A percentile compares a stretch with the other conserved stretches of the same genome.
Evolutionary conservation across 2,113 vertebrate species (phyloP).

Genomic region (Furnarius figulus): DNA sequence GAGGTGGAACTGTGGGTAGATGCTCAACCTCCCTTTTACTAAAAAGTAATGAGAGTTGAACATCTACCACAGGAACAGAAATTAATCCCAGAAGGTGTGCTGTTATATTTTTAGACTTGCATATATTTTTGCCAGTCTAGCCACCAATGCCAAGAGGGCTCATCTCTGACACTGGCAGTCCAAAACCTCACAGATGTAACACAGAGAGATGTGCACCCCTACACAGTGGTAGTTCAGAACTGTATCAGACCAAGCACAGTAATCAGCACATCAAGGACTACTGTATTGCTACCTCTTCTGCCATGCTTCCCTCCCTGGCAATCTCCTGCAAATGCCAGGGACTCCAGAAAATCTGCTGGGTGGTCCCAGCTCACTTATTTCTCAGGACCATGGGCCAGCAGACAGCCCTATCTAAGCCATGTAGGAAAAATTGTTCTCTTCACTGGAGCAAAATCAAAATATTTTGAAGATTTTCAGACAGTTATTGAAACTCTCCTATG

Average conservation of each 20-base stretch:
- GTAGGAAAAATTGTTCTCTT: neutral
- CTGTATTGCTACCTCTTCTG: neutral
- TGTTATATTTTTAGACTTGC: neutral
- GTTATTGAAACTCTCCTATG: neutral
- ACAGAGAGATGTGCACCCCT: neutral
- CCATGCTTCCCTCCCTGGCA: neutral
- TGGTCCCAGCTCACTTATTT: neutral
- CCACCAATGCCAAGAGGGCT: neutral
- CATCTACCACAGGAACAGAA: neutral
- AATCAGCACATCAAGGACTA: neutral
- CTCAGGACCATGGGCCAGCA: neutral
- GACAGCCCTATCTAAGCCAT: neutral
- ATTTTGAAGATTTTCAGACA: neutral
- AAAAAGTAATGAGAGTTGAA: neutral
- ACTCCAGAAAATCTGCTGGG: neutral
- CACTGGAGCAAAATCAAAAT: neutral
- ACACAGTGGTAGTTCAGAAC: neutral
- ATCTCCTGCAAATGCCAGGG: neutral
- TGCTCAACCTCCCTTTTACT: neutral
- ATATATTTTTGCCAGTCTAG: neutral
- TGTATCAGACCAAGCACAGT: neutral
- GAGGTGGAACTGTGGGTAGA: neutral
- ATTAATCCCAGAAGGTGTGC: neutral
- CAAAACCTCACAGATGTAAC: neutral
- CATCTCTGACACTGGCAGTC: neutral